Base-by-base conservation (phyloP, 2,113 vertebrate genomes). In the Dicaeum eximium region DNA sequence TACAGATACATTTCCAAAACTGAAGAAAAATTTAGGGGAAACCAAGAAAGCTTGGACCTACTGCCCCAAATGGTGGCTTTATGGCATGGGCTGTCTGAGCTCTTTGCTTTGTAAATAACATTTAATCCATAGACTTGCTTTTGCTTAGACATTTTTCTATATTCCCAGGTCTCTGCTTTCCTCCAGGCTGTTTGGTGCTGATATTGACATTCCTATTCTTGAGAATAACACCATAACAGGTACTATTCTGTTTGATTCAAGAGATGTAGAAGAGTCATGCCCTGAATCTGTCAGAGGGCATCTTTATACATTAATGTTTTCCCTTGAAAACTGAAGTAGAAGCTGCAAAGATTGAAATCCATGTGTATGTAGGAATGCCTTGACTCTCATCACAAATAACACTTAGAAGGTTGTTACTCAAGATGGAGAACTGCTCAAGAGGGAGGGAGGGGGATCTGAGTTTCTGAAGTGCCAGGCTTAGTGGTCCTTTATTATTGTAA, bases 401-500 rank as follows among this genome's bases (percentile, higher is more conserved):
- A 56, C 67, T 94, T 84, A 57, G 23, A 61, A 28, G 23, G 58
- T 37, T 77, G 44, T 80, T 93, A 53, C 48, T 80, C 16, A 67
- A 71, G 82, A 35, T 33, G 56, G 37, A 93, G 85, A 90, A 50
- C 42, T 40, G 30, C 77, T 94, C 28, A 56, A 83, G 66, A 83
- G 74, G 27, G 79, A 88, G 42, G 58, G 42, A 71, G 80, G 24
- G 15, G 23, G 28, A 79, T 30, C 37, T 2, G 40, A 71, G 48
- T 45, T 92, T 84, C 89, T 86, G 27, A 91, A 95, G 75, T 78
- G 58, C 25, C 79, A 38, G 50, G 47, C 33, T 93, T 80, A 86
- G 92, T 38, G 88, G 56, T 61, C 42, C 50, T 93, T 83, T 82
- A 25, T 83, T 84, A 54, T n/a, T 70, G 70, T 47, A 80, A 85